phyloP scores from a whole-genome alignment of 2,888 invertebrate species.

The Balanococcus diminutus region DNA sequence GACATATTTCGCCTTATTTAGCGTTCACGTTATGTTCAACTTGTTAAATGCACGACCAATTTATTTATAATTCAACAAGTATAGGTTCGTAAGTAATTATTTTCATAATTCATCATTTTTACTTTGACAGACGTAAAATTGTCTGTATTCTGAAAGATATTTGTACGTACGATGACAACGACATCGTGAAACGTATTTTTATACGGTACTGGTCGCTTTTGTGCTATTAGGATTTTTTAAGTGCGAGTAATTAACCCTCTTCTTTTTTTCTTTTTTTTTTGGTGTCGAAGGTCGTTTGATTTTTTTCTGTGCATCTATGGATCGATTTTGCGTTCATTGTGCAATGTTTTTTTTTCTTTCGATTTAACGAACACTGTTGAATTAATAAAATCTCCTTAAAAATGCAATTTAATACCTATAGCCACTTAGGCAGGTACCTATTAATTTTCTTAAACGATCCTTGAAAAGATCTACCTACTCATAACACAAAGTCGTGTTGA shows the following conservation, averaged over 20 bases:
- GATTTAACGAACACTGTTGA: not conserved
- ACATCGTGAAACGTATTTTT: not conserved
- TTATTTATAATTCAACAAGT: constrained; percentile 6
- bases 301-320: not conserved
- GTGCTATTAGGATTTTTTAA: not conserved
- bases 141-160: not conserved
- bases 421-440: not conserved
- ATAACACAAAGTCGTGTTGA: too few species aligned
- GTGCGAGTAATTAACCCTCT: not conserved
- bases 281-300: not conserved
- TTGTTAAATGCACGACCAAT: constrained; percentile 6
- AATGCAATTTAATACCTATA: too few species aligned
- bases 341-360: not conserved
- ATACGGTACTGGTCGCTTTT: not conserved
- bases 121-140: not conserved
- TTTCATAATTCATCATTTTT: constrained; percentile 9
- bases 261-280: not conserved
- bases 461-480: too few species aligned
- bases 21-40: not conserved
- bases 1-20: not conserved
- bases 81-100: not conserved
- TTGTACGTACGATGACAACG: not conserved
- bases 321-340: not conserved
- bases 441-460: too few species aligned
- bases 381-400: too few species aligned